Percentiles rank a stretch among this genome's conserved stretches.
Evolutionary conservation across 2,113 vertebrate species (phyloP).

Genomic region (Barnardius zonarius): DNA sequence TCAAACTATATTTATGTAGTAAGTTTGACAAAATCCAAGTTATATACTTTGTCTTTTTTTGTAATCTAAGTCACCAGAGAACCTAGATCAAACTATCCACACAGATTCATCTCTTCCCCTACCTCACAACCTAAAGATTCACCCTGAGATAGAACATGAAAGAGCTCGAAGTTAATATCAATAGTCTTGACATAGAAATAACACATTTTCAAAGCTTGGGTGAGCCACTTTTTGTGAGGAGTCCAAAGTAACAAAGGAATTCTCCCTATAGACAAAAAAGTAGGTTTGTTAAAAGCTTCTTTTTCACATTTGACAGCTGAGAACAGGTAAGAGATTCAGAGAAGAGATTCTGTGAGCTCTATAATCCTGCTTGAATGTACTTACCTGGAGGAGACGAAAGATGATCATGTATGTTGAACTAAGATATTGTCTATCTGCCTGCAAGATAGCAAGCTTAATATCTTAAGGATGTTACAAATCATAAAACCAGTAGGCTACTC

Average conservation of each 20-base stretch:
- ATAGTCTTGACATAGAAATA: background rate
- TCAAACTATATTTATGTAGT: background rate
- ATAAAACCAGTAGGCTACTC: background rate
- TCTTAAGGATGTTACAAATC: background rate
- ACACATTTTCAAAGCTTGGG: background rate
- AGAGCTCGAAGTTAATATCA: rapidly evolving
- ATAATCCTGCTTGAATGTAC: background rate
- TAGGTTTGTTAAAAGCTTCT: background rate
- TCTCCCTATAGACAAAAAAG: background rate
- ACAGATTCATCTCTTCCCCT: background rate
- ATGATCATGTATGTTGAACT: background rate
- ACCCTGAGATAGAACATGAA: background rate
- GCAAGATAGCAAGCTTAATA: background rate
- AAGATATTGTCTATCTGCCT: background rate
- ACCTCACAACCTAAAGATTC: background rate
- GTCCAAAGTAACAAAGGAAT: background rate
- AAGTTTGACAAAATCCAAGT: background rate
- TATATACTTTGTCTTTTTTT: background rate
- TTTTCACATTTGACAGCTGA: background rate
- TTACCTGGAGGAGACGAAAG: background rate
- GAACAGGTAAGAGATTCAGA: background rate
- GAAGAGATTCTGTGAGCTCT: background rate
- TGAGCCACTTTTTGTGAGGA: background rate
- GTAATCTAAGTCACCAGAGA: background rate
- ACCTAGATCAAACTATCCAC: background rate